These are phyloP conservation scores for Volucella zonaria DNA, from an alignment of 2,888 invertebrate genomes.

Conservation along the genomic window DNA sequence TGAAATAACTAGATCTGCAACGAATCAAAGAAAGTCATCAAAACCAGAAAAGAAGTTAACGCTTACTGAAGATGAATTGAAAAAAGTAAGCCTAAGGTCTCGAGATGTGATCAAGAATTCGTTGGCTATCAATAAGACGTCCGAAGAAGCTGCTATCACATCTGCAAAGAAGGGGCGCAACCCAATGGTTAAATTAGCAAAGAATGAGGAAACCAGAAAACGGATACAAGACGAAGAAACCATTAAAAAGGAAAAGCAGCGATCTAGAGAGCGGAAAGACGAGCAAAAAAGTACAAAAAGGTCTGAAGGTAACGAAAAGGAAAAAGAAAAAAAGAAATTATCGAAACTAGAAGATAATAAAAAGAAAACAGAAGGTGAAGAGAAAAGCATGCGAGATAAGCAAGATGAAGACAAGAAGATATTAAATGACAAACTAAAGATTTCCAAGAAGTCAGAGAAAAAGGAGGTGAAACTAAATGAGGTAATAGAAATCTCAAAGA, in stretches of 20 bases:
- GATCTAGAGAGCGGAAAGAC: too few species aligned
- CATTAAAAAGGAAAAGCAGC: not conserved
- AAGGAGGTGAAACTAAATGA: not conserved
- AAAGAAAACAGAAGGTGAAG: not conserved
- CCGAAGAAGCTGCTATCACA: not conserved
- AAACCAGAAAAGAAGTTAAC: slow-evolving; percentile 31
- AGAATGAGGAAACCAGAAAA: not conserved
- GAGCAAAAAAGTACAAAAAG: not conserved
- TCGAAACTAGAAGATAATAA: not conserved
- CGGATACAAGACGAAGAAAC: not conserved
- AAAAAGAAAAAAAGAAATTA: slow-evolving; percentile 2
- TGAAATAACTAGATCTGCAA: not conserved
- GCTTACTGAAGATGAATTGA: not conserved
- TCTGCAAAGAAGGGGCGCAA: slow-evolving; percentile 6
- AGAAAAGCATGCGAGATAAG: not conserved
- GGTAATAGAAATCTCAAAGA: not conserved
- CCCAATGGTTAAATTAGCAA: not conserved
- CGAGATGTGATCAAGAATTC: slow-evolving; percentile 12
- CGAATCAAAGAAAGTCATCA: slow-evolving; percentile 37
- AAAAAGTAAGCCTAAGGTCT: slow-evolving; percentile 50
- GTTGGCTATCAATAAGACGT: slow-evolving; percentile 1
- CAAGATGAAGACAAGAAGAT: not conserved
- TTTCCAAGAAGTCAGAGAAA: not conserved
- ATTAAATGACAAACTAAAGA: not conserved
- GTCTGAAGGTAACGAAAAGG: not conserved